Base-by-base conservation (phyloP, 2,797 vertebrate species). In the Limnodromus scolopaceus region DNA sequence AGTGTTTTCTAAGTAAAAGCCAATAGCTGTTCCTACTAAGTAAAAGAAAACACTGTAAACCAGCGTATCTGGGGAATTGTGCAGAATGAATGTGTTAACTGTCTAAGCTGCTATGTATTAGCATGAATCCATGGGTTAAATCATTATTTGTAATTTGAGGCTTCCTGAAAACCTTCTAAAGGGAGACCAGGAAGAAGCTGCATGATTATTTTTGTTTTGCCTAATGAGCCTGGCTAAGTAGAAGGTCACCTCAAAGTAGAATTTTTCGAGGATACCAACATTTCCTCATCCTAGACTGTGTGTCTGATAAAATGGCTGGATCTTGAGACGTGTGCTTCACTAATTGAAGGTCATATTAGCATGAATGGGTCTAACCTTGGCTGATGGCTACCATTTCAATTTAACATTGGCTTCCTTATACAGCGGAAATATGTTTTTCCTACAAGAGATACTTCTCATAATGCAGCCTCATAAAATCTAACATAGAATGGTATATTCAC, bases 341-440 rank as follows among this genome's bases (percentile, higher is more conserved):
- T 96, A 95, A 96, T 95, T 96, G 96, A 97, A 97, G 96, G 96
- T 97, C 89, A 88, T 89, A 95, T 97, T 96, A 95, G 87, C 94
- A 95, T 96, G 96, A 95, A 94, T 91, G 65, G 78, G 28, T 81
- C 55, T 91, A 88, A 92, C 94, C 93, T 96, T 96, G 87, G 63
- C 95, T 90, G 75, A 57, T 74, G 74, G 84, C 75, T 92, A 83
- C 83, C 43, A 10, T 12, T 93, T 87, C 83, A 94, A 45, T 89
- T 93, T 72, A 87, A 34, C 49, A 19, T 6, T 55, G 38, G 5
- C 66, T 97, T 95, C 80, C 74, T 89, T 85, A 55, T 20, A 70
- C 65, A 88, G 72, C 32, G 58, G 46, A 85, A 84, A 70, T 65
- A 79, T 11, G 16, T 0, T 76, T 95, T 93, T 82, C 34, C 49